Evolutionary conservation across 1,140 invertebrate genomes (phyloP), one percentile per base, ranked within the genome.

Genomic region (Ceratoteleas bidentatus): DNA sequence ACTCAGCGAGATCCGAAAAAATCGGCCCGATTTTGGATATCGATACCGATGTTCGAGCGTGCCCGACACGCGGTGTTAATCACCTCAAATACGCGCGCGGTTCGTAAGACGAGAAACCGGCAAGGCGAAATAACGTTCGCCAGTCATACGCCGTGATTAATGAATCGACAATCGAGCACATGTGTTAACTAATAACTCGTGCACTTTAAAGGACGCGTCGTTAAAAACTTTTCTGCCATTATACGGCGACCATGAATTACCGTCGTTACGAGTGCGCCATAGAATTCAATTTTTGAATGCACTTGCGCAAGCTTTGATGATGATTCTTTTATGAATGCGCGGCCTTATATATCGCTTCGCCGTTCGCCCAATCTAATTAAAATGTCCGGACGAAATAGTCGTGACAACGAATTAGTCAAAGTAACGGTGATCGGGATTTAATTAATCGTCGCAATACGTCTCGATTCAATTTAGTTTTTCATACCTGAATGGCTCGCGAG

Each of bases 181-280:
- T 62, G 73, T 76, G 73, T 81, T 81, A 81, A 81, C 79, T 81
- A 81, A 81, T 81, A 81, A 81, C 57, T 57, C 62, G 72, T 53
- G 68, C 62, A 64, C 70, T 75, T 70, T 68, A 75, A 81, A 81
- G 45, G 57, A 81, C 58, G 77, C 53, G 58, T 74, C 77, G 70
- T 65, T 80, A 72, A 73, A 73, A 78, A 80, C 8, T 68, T 61
- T 47, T 65, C 54, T 54, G 62, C 34, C 15, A 54, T 49, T 73
- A 56, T 60, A 56, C 40, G 10, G 13, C n/a, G 50, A 50, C 53
- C 64, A 80, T 74, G 69, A 80, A 79, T 79, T 73, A 79, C n/a
- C 34, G 36, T n/a, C 52, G 14, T 50, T 61, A 43, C 38, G 52
- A 65, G 61, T 38, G 66, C 24, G 8, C 34, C 45, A 57, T 65